Conservation (phyloP, 2,797 vertebrate species). For the Hyperoplus lanceolatus region DNA sequence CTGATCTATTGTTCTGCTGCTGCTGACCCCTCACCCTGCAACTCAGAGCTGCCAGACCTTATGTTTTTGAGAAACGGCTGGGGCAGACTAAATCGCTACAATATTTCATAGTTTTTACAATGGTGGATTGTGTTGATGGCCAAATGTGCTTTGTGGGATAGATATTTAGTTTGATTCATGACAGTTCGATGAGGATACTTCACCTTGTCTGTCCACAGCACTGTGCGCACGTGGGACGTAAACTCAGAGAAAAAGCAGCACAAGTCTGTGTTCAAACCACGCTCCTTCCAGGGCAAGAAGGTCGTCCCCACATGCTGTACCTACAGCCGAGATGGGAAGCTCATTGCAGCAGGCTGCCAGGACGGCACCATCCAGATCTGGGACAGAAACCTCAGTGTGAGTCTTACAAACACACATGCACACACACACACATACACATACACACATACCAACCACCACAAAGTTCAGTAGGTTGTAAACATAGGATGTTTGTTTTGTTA, state of each 20-base stretch:
- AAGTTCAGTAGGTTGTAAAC: constrained; percentile 56
- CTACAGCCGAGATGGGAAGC: constrained; percentile 95
- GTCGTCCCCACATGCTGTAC: constrained; percentile 94
- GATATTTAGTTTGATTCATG: constrained; percentile 38
- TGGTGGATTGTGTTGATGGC: constrained; percentile 26
- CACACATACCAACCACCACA: constrained; percentile 27
- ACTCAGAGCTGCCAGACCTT: constrained; percentile 39
- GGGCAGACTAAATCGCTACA: constrained; percentile 20
- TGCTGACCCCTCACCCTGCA: constrained; percentile 38
- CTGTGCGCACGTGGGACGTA: constrained; percentile 96
- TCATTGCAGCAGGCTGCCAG: constrained; percentile 95
- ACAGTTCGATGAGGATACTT: constrained; percentile 7
- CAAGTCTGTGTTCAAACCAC: constrained; percentile 94
- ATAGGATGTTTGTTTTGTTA: constrained; percentile 58
- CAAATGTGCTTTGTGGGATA: constrained; percentile 38
- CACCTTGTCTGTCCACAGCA: constrained; percentile 80
- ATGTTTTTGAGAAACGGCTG: constrained; percentile 31
- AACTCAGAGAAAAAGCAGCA: constrained; percentile 95
- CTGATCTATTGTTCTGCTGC: constrained; percentile 72
- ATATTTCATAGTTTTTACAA: constrained; percentile 41
- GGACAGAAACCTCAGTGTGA: constrained; percentile 96
- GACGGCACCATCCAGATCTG: constrained; percentile 98
- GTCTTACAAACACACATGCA: constrained; percentile 65
- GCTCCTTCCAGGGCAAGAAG: constrained; percentile 93
- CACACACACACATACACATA: neutral